Evolutionary conservation across 2,888 invertebrate genomes (phyloP), one percentile per base, ranked within the genome.

Genomic region (Fabriciana adippe): DNA sequence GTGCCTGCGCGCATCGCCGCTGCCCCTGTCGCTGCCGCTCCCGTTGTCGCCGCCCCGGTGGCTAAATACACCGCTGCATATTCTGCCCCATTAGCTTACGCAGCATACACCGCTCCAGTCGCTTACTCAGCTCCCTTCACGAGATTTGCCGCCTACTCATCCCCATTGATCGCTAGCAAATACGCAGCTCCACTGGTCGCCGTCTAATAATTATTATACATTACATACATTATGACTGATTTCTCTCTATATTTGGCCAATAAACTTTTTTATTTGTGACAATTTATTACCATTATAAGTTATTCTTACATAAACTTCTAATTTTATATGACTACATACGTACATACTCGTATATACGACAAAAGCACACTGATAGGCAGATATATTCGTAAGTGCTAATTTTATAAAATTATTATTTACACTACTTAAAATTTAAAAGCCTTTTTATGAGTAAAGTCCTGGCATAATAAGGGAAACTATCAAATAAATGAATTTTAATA

Each of bases 171-270:
- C 51, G 78, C 85, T 59, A n/a, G 48, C 65, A 85, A 81, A 69
- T 78, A 83, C 31, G 76, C 82, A 63, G 86, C 87, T 6, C 83
- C 83, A 8, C 48, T 83, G 57, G 81, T 89, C 72, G 86, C 87
- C 64, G 80, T 85, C 67, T 86, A 84, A 86, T 67, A 60, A 48
- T 56, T 41, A 16, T 3, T 41, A 6, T 13, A 8, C 15, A 48
- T 61, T 35, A 51, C 57, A 61, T 48, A 59, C 15, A 67, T 60
- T 69, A 59, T 75, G 77, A 85, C 82, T 85, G 81, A 84, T 78
- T 79, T 77, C 75, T 75, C 70, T 71, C 70, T 69, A 31, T 74
- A 75, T 78, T 81, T 81, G 83, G 80, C 81, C 74, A 78, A 85
- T 82, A 80, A 81, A 81, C 55, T 73, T 81, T 78, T 82, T 79